Evolutionary conservation across 2,888 invertebrate species (phyloP), one percentile per base, ranked within the genome.

Genomic region (Parnassius orleans): DNA sequence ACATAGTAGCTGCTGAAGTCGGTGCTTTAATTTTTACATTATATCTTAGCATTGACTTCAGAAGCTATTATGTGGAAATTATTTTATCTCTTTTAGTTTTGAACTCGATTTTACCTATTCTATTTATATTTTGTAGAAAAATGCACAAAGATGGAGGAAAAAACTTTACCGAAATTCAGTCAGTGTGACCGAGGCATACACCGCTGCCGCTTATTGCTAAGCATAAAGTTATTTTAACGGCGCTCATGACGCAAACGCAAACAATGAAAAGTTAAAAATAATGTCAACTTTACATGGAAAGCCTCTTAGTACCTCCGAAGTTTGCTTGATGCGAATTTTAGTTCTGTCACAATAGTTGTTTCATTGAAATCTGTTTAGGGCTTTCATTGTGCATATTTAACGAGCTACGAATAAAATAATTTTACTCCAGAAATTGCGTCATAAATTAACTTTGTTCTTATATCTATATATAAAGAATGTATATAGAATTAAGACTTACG

Each of bases 261-360:
- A 58, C 58, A 58, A 58, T 53, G 53, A 52, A 52, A 58, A 58
- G 58, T 58, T 58, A 58, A 58, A 57, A 52, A 58, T 58, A 58
- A 58, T 53, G 58, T 53, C 58, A 58, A 58, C 58, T 52, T 58
- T 58, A 58, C 58, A 58, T 46, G 58, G 52, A 58, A 58, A 58
- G 58, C 58, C 58, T 58, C 58, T 58, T 58, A 58, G 58, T n/a
- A 15, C 46, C 44, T 2, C 7, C 19, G 12, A 46, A 52, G 52
- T 52, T 58, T 12, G 52, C 44, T 10, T 11, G 44, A 42, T 58
- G 58, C 41, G 33, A 58, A 53, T 52, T 43, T 58, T 44, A 52
- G 44, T 52, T 24, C 46, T 15, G 9, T 52, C 58, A 24, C 52
- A 46, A 58, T 58, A 56, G 50, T 57, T 42, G 48, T 48, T 48